Evolutionary conservation across 2,888 invertebrate species (phyloP).

Genomic region (Acanthoscelides obtectus): DNA sequence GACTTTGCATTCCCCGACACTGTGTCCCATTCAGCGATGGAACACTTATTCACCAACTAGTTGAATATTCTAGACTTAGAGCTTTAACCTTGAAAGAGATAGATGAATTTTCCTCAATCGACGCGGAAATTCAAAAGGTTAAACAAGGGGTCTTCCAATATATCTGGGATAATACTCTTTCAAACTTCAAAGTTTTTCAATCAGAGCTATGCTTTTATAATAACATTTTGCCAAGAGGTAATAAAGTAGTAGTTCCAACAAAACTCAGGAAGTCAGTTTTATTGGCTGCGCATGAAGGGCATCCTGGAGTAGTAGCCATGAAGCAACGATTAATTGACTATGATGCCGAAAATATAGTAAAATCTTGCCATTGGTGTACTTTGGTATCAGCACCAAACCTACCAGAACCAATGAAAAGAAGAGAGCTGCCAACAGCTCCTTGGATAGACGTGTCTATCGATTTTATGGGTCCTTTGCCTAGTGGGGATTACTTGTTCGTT

Average conservation of each 20-base stretch:
- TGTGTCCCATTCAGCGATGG: no score
- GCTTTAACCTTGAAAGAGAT: no score
- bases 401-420: no score
- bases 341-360: slow-evolving; percentile 19
- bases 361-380: slow-evolving; percentile 15
- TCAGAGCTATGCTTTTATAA: slow-evolving; percentile 33
- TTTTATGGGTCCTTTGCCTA: no score
- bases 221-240: slow-evolving; percentile 23
- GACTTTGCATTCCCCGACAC: no score
- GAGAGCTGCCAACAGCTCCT: no score
- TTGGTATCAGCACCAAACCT: neutral
- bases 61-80: no score
- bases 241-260: slow-evolving; percentile 23
- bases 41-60: no score
- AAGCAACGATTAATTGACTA: slow-evolving; percentile 29
- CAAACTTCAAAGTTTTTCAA: slow-evolving; percentile 21
- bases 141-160: neutral
- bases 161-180: slow-evolving; percentile 8
- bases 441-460: no score
- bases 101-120: no score
- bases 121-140: no score
- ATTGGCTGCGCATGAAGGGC: slow-evolving; percentile 33
- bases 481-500: no score
- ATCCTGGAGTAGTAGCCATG: slow-evolving; percentile 33
- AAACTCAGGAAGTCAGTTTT: slow-evolving; percentile 20